phyloP scores from a whole-genome alignment of 2,113 vertebrate species.

The Mola mola region DNA sequence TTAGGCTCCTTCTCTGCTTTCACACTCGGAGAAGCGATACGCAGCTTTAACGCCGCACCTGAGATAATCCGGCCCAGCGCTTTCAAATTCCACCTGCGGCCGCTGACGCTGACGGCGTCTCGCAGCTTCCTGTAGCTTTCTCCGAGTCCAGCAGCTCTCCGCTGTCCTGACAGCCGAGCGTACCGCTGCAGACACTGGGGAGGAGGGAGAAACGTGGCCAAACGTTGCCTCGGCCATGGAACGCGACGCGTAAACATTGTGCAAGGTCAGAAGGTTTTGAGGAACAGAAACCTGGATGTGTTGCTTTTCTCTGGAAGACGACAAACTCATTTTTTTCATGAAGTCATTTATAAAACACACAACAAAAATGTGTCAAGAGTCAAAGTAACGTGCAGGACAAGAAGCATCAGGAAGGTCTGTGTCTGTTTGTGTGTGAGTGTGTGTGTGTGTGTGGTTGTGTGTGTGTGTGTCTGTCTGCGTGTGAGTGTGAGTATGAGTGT shows the following conservation, averaged over 20 bases:
- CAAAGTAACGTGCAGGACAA: too few relatives aligned
- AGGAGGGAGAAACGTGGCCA: constrained; percentile 38
- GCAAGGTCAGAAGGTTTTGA: constrained; percentile 45
- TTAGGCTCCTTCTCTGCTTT: too few relatives aligned
- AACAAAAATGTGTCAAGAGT: too few relatives aligned
- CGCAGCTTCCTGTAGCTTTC: background rate
- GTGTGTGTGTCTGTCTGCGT: too few relatives aligned
- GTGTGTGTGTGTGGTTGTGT: too few relatives aligned
- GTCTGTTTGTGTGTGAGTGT: too few relatives aligned
- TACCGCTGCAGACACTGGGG: constrained; percentile 93
- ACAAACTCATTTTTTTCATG: background rate
- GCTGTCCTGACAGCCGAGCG: constrained; percentile 84
- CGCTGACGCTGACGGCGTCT: background rate
- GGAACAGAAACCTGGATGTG: constrained; percentile 55
- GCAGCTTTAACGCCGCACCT: too few relatives aligned
- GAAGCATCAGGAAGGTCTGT: too few relatives aligned
- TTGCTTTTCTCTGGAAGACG: too few relatives aligned
- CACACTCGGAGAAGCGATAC: too few relatives aligned
- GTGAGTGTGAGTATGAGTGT: too few relatives aligned
- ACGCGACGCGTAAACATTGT: constrained; percentile 20
- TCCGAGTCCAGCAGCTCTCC: constrained; percentile 86
- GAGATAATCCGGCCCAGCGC: background rate
- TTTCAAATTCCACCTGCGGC: background rate
- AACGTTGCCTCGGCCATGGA: constrained; percentile 24
- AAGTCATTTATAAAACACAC: too few relatives aligned